A percentile compares a stretch with the other conserved stretches of the same genome.
phyloP scores from a whole-genome alignment of 2,888 invertebrate genomes.

The Limnephilus rhombicus region DNA sequence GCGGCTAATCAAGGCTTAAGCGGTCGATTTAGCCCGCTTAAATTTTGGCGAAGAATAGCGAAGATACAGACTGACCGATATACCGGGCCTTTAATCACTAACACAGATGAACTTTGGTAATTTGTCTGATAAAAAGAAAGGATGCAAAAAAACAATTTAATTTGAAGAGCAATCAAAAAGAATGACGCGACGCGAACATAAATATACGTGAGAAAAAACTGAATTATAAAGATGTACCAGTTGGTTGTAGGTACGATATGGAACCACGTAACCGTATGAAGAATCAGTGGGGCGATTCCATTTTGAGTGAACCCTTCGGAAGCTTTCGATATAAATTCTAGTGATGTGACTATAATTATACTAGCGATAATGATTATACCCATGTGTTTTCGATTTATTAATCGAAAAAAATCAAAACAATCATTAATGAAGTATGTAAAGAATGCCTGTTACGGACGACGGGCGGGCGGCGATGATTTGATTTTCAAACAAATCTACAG shows the following conservation, averaged over 20 bases:
- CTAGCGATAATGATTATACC: background rate
- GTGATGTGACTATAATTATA: background rate
- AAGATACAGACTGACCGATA: too few species aligned
- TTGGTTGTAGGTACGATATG: background rate
- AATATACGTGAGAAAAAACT: background rate
- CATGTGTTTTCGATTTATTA: background rate
- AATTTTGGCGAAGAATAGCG: too few species aligned
- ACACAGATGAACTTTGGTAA: background rate
- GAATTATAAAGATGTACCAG: background rate
- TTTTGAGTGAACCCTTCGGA: background rate
- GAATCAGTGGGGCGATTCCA: background rate
- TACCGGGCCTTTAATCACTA: background rate
- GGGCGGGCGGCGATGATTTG: too few species aligned
- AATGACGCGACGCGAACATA: background rate
- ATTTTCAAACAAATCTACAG: too few species aligned
- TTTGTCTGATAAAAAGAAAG: background rate
- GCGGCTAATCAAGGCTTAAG: too few species aligned
- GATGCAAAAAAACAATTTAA: background rate
- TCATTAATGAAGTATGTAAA: too few species aligned
- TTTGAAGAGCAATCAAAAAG: background rate
- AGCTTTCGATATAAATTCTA: background rate
- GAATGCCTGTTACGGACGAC: too few species aligned
- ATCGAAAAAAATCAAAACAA: background rate
- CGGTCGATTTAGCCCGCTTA: too few species aligned
- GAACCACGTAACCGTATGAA: background rate